Percentiles rank a stretch among this genome's conserved stretches.
phyloP scores from a whole-genome alignment of 2,797 vertebrate species.

The Morus bassanus region DNA sequence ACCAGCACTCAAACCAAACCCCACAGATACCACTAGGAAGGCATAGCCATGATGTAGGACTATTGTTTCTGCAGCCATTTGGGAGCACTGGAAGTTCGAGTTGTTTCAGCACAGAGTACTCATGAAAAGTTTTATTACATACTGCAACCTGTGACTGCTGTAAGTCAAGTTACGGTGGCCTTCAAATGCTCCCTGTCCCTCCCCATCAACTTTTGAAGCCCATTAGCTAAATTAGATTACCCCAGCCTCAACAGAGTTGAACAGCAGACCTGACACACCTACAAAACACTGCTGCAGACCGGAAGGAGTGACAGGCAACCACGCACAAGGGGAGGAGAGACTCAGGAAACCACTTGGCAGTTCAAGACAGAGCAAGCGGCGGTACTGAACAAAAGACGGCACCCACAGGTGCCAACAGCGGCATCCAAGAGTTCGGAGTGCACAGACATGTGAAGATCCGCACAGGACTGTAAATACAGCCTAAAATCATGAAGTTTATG shows the following conservation, averaged over 20 bases:
- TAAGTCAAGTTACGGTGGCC: background rate
- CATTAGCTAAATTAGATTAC: background rate
- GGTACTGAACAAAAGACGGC: background rate
- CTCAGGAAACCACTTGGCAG: background rate
- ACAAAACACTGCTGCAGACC: background rate
- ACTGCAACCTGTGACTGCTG: background rate
- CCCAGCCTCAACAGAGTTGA: background rate
- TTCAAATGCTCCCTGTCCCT: background rate
- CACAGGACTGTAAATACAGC: background rate
- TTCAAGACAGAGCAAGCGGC: background rate
- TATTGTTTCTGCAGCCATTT: background rate
- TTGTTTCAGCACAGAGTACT: background rate
- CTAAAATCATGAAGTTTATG: background rate
- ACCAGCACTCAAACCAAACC: background rate
- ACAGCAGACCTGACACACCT: background rate
- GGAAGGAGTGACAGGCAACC: background rate
- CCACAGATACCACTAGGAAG: background rate
- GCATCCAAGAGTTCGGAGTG: background rate
- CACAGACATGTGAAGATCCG: background rate
- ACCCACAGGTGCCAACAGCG: background rate
- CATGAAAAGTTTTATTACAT: background rate
- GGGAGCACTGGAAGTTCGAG: background rate
- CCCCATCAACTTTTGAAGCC: background rate
- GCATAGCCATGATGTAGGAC: background rate
- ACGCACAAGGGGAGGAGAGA: background rate